phyloP scores from a whole-genome alignment of 2,797 vertebrate species.

The Syncerus caffer region DNA sequence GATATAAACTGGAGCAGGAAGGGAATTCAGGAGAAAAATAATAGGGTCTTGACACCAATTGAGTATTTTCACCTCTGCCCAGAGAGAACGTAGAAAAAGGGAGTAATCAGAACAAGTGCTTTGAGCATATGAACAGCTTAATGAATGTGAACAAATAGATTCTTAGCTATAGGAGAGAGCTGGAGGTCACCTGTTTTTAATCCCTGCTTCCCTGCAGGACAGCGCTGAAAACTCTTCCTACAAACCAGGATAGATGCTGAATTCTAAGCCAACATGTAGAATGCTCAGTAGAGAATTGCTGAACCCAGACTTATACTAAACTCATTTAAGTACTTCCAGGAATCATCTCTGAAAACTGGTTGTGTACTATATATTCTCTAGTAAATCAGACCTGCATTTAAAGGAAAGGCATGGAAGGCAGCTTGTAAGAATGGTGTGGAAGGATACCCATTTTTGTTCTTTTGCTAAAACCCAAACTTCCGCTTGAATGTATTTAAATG shows the following conservation, averaged over 20 bases:
- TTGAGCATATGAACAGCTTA: constrained; percentile 18
- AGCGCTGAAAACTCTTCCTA: background rate
- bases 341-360: background rate
- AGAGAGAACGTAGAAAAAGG: background rate
- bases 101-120: background rate
- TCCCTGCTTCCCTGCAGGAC: background rate
- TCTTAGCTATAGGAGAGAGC: background rate
- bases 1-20: background rate
- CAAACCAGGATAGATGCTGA: background rate
- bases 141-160: constrained; percentile 7
- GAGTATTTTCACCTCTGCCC: background rate
- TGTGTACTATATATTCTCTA: background rate
- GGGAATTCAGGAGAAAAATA: background rate
- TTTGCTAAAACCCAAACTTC: background rate
- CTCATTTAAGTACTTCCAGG: background rate
- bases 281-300: background rate
- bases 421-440: background rate
- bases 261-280: constrained; percentile 2
- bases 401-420: background rate
- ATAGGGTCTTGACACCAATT: background rate
- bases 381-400: background rate
- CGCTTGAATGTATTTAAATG: background rate
- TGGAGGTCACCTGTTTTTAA: background rate
- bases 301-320: background rate
- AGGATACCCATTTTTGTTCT: background rate